Base-by-base conservation (phyloP, 2,113 vertebrate species). In the Neolamprologus variostigma region DNA sequence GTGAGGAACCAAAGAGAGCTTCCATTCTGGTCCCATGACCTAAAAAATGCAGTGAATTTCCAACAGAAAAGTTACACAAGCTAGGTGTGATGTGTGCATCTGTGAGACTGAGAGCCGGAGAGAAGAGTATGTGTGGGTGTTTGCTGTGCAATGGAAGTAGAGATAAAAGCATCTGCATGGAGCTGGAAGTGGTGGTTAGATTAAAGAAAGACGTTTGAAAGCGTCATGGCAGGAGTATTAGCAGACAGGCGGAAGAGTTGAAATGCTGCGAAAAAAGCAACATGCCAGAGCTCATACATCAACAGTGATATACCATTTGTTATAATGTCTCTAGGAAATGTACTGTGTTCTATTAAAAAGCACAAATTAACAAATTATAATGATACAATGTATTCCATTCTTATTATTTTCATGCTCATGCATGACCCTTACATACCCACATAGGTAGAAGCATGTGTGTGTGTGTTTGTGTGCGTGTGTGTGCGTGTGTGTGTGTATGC, bases 81-180 rank as follows among this genome's bases (percentile, higher is more conserved):
- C 33, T 50, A 76, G 84, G 79, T 92, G 81, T 51, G 54, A 47
- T 42, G 55, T 42, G 81, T 81, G 50, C 73, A 54, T 42, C 68
- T 87, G 78, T 54, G 55, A 55, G 83, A 84, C 57, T 47, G 42
- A 76, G 23, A 76, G 42, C 71, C 47, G 76, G 42, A 87, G 83
- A 86, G 78, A 81, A n/a, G 50, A 33, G 80, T 79, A 51, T 87
- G 91, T 80, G 94, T 92, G 93, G 89, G 95, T 86, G 93, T 92
- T 85, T 81, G 89, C 79, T 76, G 33, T 82, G 87, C 86, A 86
- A 28, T 71, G 61, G 66, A 87, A 71, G 76, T 50, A 88, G 79
- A 87, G 80, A 92, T 90, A 91, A 89, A 92, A 93, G 83, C 89
- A 86, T 89, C 81, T 87, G 80, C 81, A 84, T 89, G 80, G 54